Conservation (phyloP, 2,113 vertebrate species). For the Lanius collurio region DNA sequence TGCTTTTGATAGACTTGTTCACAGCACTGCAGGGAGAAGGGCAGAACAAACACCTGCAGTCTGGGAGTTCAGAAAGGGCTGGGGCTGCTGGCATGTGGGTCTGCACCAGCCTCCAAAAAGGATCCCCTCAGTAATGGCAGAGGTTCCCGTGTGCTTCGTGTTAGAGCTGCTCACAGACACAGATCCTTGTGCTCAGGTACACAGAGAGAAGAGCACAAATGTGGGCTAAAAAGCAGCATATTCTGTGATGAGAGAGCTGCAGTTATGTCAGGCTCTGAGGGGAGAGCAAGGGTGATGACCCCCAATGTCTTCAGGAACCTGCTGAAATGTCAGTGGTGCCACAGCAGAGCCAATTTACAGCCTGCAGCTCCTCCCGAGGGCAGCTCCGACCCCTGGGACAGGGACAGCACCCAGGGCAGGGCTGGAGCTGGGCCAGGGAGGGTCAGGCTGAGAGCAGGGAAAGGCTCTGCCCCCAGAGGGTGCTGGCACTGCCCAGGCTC, state of each 20-base stretch:
- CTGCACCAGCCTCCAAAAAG: not conserved
- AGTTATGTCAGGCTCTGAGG: not conserved
- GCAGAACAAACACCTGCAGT: not conserved
- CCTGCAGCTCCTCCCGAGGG: not conserved
- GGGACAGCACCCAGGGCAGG: fast-evolving
- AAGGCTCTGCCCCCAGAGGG: not conserved
- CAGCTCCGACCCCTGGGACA: not conserved
- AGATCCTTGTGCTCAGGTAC: not conserved
- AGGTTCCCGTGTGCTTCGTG: fast-evolving
- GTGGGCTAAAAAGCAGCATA: not conserved
- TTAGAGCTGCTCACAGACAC: not conserved
- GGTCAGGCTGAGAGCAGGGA: fast-evolving
- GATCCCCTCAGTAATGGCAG: not conserved
- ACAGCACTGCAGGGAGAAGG: not conserved
- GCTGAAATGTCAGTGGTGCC: not conserved
- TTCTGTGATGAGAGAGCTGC: not conserved
- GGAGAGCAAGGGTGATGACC: not conserved
- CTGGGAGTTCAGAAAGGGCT: not conserved
- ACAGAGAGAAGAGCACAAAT: not conserved
- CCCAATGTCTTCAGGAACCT: not conserved
- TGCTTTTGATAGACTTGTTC: not conserved
- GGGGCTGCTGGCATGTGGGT: not conserved
- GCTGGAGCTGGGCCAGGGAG: not conserved
- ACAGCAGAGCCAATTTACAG: not conserved
- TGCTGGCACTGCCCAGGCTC: not conserved